Evolutionary conservation across 2,797 vertebrate species (phyloP), one percentile per base, ranked within the genome.

Genomic region (Muraenolepis orangiensis): DNA sequence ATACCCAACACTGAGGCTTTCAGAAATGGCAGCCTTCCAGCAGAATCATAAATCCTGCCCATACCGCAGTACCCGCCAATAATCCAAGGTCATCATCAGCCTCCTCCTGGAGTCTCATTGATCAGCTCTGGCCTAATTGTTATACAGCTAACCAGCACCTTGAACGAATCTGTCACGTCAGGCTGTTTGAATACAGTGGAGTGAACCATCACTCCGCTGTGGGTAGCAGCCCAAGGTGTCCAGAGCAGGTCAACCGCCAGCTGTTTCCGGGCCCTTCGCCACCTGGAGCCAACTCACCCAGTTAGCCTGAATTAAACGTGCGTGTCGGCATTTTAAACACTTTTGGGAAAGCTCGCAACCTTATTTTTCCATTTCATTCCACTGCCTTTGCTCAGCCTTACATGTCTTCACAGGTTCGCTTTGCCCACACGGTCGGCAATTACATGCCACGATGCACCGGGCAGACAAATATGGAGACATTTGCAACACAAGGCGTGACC

Each of bases 1-100:
- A 38, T 29, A 70, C n/a, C 29, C 13, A 70, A 76, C 31, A 34
- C 26, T 67, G 38, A 68, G 73, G 73, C 76, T 78, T 72, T 51
- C 71, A 78, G 75, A 70, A 73, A 57, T 16, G 75, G 78, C 82
- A 80, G 72, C 40, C 13, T 72, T 71, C 70, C 74, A 76, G 73
- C 70, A 72, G 38, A 77, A 80, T 77, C 78, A 72, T 75, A 80
- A 88, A 76, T 84, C 79, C 80, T 40, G 66, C 72, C 69, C 69
- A 34, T 31, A 20, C 66, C 4, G 66, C 66, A 67, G 66, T 16
- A 20, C 26, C 28, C 66, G 66, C 66, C 72, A 2, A 14, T 71
- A n/a, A 73, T 75, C n/a, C 73, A 16, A 75, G 66, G 78, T 71
- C 66, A 72, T 72, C 74, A 51, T 23, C 57, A 57, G 69, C 73